Evolutionary conservation across 2,888 invertebrate genomes (phyloP), one percentile per base, ranked within the genome.

Genomic region (Spialia ferax): DNA sequence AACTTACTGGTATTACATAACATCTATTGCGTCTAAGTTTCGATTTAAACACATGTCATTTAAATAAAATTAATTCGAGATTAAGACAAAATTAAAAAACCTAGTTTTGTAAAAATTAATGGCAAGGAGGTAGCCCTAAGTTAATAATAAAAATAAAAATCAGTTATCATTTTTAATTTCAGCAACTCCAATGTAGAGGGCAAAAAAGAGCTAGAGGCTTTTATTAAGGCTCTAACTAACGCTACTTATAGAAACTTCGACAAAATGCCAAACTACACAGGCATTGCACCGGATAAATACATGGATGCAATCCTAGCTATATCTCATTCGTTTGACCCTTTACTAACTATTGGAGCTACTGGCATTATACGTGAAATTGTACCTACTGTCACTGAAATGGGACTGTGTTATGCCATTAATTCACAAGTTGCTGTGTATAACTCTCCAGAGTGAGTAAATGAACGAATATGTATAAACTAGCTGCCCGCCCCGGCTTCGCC

Each of bases 381-480:
- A 50, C 94, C 95, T 10, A 95, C 95, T 0, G 83, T 96, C 10
- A 96, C 96, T 0, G 96, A 97, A 81, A 94, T 96, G 91, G 96
- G 96, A 1, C 82, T 96, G 66, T 97, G 96, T 74, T 96, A 96
- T 80, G 91, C 96, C 22, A 95, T 96, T 59, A 96, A 96, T 79
- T 96, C 96, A 0, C 89, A 95, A 74, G 91, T 95, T 32, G 95
- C 96, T 0, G 81, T 94, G 10, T 95, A 95, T 77, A 95, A 94
- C 79, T 94, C 95, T 10, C 94, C 94, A 0, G 76, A 80, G 95
- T 95, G 83, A 93, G 94, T 87, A 62, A 29, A 29, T 29, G 8
- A 29, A 29, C 29, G 8, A 29, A 29, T 29, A 29, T 7, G 8
- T 29, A 29, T 7, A 29, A 29, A 29, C 5, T 29, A 29, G 8